These are phyloP conservation scores for Cyphomyrus plagiostoma DNA, from an alignment of 2,113 vertebrate genomes.

Conservation along the genomic window DNA sequence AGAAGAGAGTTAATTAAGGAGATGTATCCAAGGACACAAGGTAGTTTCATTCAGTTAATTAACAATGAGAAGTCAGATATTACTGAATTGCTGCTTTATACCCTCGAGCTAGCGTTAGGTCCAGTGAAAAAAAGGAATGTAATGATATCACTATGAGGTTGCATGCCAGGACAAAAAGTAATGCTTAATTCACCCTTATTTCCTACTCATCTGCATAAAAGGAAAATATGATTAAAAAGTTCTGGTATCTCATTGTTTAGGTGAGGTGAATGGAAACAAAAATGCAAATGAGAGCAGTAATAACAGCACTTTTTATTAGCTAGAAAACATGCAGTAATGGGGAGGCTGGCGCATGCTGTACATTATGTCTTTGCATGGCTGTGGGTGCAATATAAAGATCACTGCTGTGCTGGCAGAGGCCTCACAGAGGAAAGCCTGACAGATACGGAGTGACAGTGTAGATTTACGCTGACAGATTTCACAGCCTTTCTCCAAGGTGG, in stretches of 20 bases:
- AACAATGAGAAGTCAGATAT: not conserved
- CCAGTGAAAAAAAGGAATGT: not conserved
- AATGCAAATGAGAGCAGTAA: not conserved
- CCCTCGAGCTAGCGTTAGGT: not conserved
- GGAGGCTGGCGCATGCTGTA: not conserved
- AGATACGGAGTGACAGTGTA: not conserved
- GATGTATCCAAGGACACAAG: not conserved
- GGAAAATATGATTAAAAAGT: not conserved
- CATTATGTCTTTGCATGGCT: not conserved
- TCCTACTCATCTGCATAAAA: not conserved
- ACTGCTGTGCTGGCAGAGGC: not conserved
- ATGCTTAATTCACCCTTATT: not conserved
- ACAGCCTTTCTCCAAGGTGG: not conserved
- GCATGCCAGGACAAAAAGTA: not conserved
- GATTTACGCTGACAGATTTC: slow-evolving; percentile 4
- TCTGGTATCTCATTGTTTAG: not conserved
- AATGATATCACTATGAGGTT: not conserved
- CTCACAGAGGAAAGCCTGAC: not conserved
- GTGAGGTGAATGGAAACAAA: not conserved
- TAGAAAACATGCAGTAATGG: not conserved
- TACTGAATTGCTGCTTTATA: not conserved
- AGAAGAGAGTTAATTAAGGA: not conserved
- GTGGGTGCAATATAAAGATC: not conserved
- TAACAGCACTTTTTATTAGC: not conserved
- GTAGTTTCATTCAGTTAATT: not conserved